Conservation (phyloP, 2,113 vertebrate genomes). For the Microtus montanus region DNA sequence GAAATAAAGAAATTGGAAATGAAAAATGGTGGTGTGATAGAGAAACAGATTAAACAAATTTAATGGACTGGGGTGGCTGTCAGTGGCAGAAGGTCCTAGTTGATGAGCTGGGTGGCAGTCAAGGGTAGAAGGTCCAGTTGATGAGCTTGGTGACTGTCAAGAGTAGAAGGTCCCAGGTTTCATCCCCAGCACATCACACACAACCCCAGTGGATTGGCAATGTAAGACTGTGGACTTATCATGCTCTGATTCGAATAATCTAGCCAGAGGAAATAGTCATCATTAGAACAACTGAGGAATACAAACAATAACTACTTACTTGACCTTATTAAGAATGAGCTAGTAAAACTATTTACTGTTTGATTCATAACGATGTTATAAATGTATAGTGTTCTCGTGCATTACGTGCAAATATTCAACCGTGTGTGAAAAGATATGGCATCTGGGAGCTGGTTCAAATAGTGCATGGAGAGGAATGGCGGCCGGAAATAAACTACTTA, state of each 20-base stretch:
- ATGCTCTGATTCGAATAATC: not conserved
- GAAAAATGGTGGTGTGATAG: not conserved
- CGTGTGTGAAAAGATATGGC: not conserved
- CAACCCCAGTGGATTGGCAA: not conserved
- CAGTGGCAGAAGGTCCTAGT: no score
- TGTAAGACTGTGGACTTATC: not conserved
- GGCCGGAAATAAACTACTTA: not conserved
- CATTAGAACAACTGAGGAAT: not conserved
- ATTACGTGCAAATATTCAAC: slow-evolving; percentile 36
- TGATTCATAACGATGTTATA: not conserved
- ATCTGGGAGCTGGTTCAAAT: not conserved
- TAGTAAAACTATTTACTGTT: slow-evolving; percentile 19
- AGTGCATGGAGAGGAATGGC: not conserved
- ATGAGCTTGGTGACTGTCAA: no score
- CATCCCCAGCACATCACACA: no score
- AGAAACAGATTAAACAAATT: not conserved
- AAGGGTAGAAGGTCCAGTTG: not conserved
- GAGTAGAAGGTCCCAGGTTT: not conserved
- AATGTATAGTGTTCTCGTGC: not conserved
- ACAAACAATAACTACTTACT: not conserved
- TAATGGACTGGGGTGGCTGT: not conserved
- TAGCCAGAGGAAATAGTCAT: slow-evolving; percentile 28
- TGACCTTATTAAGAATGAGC: not conserved
- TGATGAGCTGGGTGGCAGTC: not conserved
- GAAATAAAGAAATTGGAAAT: not conserved